These are phyloP conservation scores for Corvus moneduloides DNA, from an alignment of 2,113 vertebrate genomes.

Conservation along the genomic window DNA sequence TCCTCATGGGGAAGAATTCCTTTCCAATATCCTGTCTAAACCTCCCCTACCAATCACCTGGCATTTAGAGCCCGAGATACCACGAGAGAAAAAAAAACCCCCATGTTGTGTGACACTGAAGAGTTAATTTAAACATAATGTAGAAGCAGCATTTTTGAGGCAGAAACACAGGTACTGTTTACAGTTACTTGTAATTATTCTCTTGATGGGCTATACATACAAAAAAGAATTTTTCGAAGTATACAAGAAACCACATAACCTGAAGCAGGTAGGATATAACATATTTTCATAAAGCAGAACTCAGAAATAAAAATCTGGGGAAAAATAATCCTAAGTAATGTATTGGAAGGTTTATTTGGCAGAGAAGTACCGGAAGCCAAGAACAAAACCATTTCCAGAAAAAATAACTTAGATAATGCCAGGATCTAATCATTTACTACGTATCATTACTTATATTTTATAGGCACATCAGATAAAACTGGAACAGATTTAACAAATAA, in stretches of 20 bases:
- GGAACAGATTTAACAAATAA: not conserved
- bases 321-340: not conserved
- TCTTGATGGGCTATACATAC: not conserved
- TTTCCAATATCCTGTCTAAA: not conserved
- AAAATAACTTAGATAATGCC: not conserved
- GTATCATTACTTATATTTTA: not conserved
- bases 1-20: rapidly evolving
- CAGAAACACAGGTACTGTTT: not conserved
- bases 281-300: not conserved
- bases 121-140: not conserved
- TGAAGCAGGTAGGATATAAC: not conserved
- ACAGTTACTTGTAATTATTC: not conserved
- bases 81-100: rapidly evolving
- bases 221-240: not conserved
- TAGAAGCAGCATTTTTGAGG: not conserved
- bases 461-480: not conserved
- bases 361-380: not conserved
- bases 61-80: not conserved
- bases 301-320: not conserved
- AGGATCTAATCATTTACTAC: not conserved
- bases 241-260: not conserved
- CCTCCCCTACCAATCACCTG: not conserved
- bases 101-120: not conserved
- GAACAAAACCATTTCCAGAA: not conserved
- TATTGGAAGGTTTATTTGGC: not conserved